phyloP scores from a whole-genome alignment of 2,797 vertebrate genomes.

The Anableps anableps region DNA sequence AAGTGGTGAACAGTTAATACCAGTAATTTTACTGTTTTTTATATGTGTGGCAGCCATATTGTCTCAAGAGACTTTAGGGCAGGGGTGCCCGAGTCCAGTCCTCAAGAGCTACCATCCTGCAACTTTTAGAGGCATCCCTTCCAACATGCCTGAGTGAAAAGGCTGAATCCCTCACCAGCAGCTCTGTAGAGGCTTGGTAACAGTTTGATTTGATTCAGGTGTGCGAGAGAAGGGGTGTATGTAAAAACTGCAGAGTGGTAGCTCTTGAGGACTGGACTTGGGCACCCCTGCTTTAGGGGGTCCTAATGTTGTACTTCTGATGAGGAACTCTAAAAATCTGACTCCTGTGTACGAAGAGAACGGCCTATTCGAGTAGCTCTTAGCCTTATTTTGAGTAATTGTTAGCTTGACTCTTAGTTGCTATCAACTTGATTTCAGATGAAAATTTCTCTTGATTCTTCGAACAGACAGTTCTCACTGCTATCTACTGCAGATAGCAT shows the following conservation, averaged over 20 bases:
- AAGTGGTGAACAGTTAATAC: neutral
- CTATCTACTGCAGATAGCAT: neutral
- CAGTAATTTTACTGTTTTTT: no score
- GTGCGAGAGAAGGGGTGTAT: no score
- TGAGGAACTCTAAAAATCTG: neutral
- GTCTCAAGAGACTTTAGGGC: neutral
- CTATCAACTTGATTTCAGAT: neutral
- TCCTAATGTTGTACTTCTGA: neutral
- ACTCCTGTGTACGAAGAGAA: neutral
- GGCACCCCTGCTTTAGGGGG: no score
- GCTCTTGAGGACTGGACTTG: no score
- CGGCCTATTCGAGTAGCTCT: neutral
- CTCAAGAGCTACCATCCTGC: no score
- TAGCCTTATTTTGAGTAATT: neutral
- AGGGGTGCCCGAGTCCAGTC: no score
- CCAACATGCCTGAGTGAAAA: no score
- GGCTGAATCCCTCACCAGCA: no score
- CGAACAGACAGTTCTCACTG: neutral
- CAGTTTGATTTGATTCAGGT: no score
- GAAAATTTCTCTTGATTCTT: neutral
- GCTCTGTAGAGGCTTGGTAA: no score
- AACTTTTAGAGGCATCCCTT: no score
- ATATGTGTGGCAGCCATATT: neutral
- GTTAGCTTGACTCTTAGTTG: neutral
- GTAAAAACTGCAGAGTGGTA: no score